Evolutionary conservation across 2,888 invertebrate genomes (phyloP).

Genomic region (Liodrosophila aerea): DNA sequence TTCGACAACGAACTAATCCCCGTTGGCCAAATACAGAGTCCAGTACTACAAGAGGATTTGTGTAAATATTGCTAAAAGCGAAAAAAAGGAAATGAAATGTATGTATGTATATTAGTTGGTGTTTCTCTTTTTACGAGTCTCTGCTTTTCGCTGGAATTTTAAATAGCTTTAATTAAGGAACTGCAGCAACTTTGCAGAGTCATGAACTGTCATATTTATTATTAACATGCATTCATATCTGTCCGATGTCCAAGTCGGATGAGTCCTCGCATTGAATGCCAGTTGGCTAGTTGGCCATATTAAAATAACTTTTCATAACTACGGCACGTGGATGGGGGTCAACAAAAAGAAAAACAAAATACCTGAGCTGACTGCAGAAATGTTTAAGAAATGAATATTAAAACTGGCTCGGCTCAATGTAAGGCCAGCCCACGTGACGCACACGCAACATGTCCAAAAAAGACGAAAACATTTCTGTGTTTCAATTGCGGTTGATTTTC

Average conservation of each 20-base stretch:
- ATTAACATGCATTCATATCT: conserved; percentile 15
- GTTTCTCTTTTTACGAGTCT: conserved; percentile 5
- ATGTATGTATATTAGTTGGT: no score
- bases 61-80: not conserved
- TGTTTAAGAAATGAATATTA: conserved; percentile 24
- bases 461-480: conserved; percentile 23
- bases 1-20: not conserved
- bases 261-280: conserved; percentile 1
- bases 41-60: conserved; percentile 2
- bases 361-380: conserved; percentile 3
- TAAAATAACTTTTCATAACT: conserved; percentile 14
- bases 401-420: not conserved
- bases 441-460: conserved; percentile 32
- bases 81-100: not conserved
- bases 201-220: conserved; percentile 18
- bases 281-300: conserved; percentile 4
- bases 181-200: conserved; percentile 12
- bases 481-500: conserved; percentile 44
- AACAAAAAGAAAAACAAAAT: not conserved
- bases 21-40: not conserved
- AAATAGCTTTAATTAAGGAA: conserved; percentile 28
- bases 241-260: conserved; percentile 5
- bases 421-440: conserved; percentile 23
- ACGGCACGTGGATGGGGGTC: not conserved
- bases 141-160: not conserved